Evolutionary conservation across 2,888 invertebrate genomes (phyloP), one percentile per base, ranked within the genome.

Genomic region (Lepas anatifera): DNA sequence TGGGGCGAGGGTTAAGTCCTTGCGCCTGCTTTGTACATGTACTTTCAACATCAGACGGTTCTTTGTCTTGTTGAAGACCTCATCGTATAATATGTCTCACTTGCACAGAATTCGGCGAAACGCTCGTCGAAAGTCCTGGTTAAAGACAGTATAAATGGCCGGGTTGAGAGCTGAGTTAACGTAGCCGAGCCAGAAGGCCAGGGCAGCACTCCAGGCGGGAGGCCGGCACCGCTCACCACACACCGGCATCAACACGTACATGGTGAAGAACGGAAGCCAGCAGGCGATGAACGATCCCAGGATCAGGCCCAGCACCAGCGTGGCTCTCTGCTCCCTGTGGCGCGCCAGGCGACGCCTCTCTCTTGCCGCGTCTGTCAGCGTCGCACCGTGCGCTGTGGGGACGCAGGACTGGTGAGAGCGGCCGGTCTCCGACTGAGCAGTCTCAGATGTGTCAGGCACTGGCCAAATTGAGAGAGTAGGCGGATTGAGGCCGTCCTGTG

Each of bases 251-350:
- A 94, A 81, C 77, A 95, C 92, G 80, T 95, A 95, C 74, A 95
- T 85, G 79, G 92, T 89, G 86, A 98, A 99, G 82, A 99, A 99
- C 0, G 98, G 98, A 78, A 98, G 83, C 98, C 98, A 97, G 79
- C 96, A 96, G 71, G 95, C 89, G 76, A 98, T 97, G 80, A 99
- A 99, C 76, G 96, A 95, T 73, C 95, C 96, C 93, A 99, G 95
- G 75, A 99, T 97, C 72, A 99, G 86, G 50, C 98, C 98, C 74
- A 99, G 83, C 74, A 99, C 95, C 35, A 99, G 83, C 0, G 97
- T 98, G 3, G 99, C 98, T 66, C 98, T 84, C 77, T 98, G 91
- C 81, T 99, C 98, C 79, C 95, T 93, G 77, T 96, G 95, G 74
- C 95, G 85, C 0, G 96, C 96, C 76, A 97, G 85, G 76, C 95